A percentile compares a stretch with the other conserved stretches of the same genome.
Conservation (phyloP, 2,113 vertebrate genomes). For the Mirza zaza region DNA sequence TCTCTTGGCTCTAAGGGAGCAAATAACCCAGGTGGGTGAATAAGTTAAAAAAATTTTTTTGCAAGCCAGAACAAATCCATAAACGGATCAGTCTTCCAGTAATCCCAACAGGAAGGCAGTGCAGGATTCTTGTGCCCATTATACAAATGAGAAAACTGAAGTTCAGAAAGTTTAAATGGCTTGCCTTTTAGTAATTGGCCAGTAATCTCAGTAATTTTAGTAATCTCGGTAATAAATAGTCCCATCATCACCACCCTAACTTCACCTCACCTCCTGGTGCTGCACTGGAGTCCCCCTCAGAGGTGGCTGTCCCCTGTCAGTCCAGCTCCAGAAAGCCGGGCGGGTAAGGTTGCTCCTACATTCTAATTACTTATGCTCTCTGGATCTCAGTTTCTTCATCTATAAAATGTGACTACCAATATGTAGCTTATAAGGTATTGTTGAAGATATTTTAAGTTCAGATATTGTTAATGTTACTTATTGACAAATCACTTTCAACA, state of each 20-base stretch:
- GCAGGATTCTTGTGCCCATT: background rate
- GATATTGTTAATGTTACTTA: background rate
- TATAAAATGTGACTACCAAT: slow-evolving; percentile 1
- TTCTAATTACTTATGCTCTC: background rate
- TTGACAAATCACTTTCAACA: slow-evolving; percentile 36
- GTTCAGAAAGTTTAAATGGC: background rate
- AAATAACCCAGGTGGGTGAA: background rate
- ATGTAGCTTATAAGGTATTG: background rate
- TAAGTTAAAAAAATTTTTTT: background rate
- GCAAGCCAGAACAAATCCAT: background rate
- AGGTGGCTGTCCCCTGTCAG: fast-evolving
- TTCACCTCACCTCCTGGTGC: background rate
- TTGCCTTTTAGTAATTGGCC: background rate
- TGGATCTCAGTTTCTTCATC: slow-evolving; percentile 10
- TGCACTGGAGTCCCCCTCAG: background rate
- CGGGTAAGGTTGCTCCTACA: fast-evolving
- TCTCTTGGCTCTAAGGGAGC: background rate
- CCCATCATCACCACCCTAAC: background rate
- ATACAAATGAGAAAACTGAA: background rate
- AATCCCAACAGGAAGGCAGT: background rate
- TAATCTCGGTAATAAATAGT: too few species aligned
- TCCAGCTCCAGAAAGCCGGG: fast-evolving
- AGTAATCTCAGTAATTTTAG: too few species aligned
- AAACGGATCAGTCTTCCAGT: background rate
- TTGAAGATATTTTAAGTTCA: background rate